Percentiles rank a stretch among this genome's conserved stretches.
These are phyloP conservation scores for Hypselothyrea guttata DNA, from an alignment of 2,888 invertebrate genomes.

Conservation along the genomic window DNA sequence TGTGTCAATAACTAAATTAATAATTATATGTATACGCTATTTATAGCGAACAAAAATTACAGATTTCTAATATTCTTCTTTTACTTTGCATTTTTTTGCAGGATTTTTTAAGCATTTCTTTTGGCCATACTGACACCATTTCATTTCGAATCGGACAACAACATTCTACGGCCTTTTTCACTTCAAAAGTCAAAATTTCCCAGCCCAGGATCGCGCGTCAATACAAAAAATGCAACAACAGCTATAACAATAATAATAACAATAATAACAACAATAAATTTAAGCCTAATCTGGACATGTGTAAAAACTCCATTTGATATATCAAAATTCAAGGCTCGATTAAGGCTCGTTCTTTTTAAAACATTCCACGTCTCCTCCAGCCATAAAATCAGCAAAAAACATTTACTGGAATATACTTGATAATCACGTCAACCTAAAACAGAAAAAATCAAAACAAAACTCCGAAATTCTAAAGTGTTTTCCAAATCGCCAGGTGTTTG, in stretches of 20 bases:
- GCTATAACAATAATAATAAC: slow-evolving; percentile 18
- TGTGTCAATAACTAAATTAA: no score
- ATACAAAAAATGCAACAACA: slow-evolving; percentile 24
- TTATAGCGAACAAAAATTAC: no score
- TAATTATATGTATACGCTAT: no score
- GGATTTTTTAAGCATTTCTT: slow-evolving; percentile 58
- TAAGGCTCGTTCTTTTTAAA: slow-evolving; percentile 42
- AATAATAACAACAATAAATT: slow-evolving; percentile 9
- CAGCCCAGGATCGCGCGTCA: no score
- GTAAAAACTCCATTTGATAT: slow-evolving; percentile 30
- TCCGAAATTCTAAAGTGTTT: slow-evolving; percentile 5
- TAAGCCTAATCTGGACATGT: slow-evolving; percentile 34
- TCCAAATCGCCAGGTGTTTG: not conserved
- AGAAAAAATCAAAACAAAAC: not conserved
- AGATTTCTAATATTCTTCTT: no score
- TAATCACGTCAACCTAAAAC: slow-evolving; percentile 8
- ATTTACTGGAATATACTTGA: slow-evolving; percentile 10
- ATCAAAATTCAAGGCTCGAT: slow-evolving; percentile 18
- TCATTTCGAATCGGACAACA: slow-evolving; percentile 34
- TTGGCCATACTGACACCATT: slow-evolving; percentile 58
- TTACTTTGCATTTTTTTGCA: slow-evolving; percentile 37
- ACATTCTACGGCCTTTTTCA: slow-evolving; percentile 9
- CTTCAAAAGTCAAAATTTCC: slow-evolving; percentile 27
- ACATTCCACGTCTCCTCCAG: slow-evolving; percentile 36
- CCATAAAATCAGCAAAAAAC: slow-evolving; percentile 1